A percentile compares a stretch with the other conserved stretches of the same genome.
phyloP scores from a whole-genome alignment of 2,113 vertebrate genomes.

The Agelaius phoeniceus region DNA sequence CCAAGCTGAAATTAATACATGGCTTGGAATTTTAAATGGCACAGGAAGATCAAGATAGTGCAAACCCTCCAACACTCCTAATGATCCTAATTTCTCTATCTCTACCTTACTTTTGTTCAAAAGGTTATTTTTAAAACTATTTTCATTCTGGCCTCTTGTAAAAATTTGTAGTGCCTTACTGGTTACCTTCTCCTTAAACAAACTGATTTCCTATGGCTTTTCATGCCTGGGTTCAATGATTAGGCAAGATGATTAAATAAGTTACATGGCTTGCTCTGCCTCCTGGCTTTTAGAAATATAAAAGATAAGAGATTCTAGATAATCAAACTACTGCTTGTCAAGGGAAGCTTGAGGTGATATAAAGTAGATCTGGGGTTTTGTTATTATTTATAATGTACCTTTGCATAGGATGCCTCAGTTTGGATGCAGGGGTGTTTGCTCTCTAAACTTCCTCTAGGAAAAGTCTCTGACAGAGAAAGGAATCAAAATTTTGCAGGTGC shows the following conservation, averaged over 20 bases:
- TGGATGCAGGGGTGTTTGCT: background rate
- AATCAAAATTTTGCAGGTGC: background rate
- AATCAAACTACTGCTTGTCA: background rate
- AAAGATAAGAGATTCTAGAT: background rate
- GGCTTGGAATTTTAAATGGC: background rate
- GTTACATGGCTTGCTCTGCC: background rate
- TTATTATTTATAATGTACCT: background rate
- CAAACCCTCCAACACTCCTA: background rate
- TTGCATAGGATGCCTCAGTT: background rate
- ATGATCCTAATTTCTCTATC: background rate
- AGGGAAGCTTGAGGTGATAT: background rate
- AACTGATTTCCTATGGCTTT: background rate
- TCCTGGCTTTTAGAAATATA: background rate
- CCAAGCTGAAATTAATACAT: background rate
- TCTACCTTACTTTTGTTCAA: background rate
- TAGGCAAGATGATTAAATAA: background rate
- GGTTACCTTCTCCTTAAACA: background rate
- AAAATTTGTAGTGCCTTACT: background rate
- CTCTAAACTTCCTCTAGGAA: background rate
- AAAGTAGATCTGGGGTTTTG: rapidly evolving
- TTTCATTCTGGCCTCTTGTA: background rate
- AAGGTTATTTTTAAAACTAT: background rate
- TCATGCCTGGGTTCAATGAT: background rate
- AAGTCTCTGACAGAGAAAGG: background rate
- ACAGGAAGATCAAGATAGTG: background rate